Percentiles rank a stretch among this genome's conserved stretches.
Conservation (phyloP, 2,113 vertebrate genomes). For the Pycnonotus jocosus region DNA sequence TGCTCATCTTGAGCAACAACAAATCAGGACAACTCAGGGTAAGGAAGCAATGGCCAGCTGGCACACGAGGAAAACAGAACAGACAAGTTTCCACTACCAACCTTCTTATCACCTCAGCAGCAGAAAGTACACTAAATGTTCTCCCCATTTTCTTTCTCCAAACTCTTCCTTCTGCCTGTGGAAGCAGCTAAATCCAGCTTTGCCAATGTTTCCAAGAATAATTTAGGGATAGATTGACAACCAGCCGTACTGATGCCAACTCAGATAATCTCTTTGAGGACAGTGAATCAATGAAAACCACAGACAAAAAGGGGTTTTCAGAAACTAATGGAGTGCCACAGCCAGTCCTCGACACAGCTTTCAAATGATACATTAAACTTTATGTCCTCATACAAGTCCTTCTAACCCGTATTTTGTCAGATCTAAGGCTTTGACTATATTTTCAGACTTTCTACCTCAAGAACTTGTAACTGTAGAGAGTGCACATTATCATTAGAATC, state of each 20-base stretch:
- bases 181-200: not conserved
- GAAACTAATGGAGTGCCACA: not conserved
- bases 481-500: not conserved
- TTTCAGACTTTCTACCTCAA: not conserved
- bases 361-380: not conserved
- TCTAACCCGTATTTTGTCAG: not conserved
- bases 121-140: not conserved
- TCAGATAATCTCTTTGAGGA: not conserved
- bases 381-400: not conserved
- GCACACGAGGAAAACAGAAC: not conserved
- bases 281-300: not conserved
- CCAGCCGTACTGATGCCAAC: not conserved
- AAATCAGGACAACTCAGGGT: not conserved
- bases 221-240: not conserved
- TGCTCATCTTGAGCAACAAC: not conserved
- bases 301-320: not conserved
- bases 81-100: not conserved
- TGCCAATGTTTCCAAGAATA: not conserved
- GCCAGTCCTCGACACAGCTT: not conserved
- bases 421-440: not conserved
- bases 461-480: not conserved
- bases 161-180: not conserved
- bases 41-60: not conserved
- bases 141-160: not conserved
- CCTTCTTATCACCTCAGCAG: not conserved